A percentile compares a stretch with the other conserved stretches of the same genome.
phyloP scores from a whole-genome alignment of 2,113 vertebrate species.

The human region GRCh38 chr5:9623001-9623500 shows the following conservation, averaged over 20 bases:
- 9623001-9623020: no score
- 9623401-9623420: neutral
- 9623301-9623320: neutral
- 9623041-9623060: neutral
- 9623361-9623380: accelerated
- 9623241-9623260: no score
- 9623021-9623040: neutral
- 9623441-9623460: no score
- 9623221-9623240: neutral
- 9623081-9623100: neutral
- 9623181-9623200: neutral
- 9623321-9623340: neutral
- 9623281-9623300: neutral
- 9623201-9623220: neutral
- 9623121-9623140: neutral
- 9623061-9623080: neutral
- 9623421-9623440: accelerated
- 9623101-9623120: neutral
- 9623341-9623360: neutral
- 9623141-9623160: no score
- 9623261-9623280: neutral
- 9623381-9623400: accelerated
- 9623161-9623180: neutral
- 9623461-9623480: accelerated
- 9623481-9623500: neutral